Conservation (phyloP, 2,888 invertebrate species). For the Ctena decussata region DNA sequence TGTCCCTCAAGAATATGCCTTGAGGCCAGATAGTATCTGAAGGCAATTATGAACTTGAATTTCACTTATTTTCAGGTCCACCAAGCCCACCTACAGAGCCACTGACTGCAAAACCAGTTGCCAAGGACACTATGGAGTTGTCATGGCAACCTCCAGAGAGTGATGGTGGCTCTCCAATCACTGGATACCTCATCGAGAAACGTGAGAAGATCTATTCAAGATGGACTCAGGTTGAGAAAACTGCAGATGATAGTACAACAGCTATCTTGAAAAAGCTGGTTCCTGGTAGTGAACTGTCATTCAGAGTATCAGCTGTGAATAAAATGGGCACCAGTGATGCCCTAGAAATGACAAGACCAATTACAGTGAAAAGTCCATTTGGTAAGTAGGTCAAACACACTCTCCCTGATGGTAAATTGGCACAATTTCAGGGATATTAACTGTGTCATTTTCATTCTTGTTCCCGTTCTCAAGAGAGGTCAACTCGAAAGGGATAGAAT, state of each 20-base stretch:
- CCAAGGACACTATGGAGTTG: constrained; percentile 88
- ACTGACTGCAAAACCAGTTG: constrained; percentile 87
- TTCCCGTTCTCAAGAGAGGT: no score
- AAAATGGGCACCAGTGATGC: constrained; percentile 94
- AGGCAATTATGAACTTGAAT: no score
- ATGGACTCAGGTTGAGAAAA: constrained; percentile 82
- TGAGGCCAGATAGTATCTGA: no score
- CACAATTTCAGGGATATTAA: no score
- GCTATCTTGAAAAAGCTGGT: constrained; percentile 91
- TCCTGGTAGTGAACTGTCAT: constrained; percentile 94
- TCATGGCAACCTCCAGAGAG: constrained; percentile 88
- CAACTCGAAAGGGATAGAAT: no score
- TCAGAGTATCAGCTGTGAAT: constrained; percentile 95
- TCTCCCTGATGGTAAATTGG: no score
- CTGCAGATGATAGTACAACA: constrained; percentile 86
- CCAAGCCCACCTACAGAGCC: constrained; percentile 86
- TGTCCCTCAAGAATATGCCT: no score
- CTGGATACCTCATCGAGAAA: constrained; percentile 92
- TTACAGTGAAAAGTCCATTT: constrained; percentile 91
- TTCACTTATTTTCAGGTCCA: constrained; percentile 83
- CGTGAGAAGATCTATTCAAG: constrained; percentile 87
- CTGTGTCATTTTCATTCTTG: no score
- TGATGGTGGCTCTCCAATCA: constrained; percentile 87
- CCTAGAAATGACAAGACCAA: constrained; percentile 78
- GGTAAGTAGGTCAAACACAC: constrained; percentile 88